Percentiles rank a stretch among this genome's conserved stretches.
Evolutionary conservation across 2,797 vertebrate species (phyloP).

Genomic region (Benthosema pterotum): DNA sequence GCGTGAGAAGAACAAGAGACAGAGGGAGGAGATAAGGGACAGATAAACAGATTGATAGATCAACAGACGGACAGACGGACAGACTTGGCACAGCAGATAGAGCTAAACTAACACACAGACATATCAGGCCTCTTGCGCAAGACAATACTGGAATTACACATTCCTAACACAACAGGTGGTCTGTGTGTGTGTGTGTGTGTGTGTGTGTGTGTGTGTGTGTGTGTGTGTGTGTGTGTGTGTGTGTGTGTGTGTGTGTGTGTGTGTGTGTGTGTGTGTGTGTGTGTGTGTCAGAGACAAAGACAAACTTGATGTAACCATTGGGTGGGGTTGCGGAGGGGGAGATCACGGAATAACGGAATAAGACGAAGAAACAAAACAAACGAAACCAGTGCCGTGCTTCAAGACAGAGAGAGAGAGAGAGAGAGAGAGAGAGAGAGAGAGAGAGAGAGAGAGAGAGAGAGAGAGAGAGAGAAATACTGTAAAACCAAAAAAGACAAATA

Average conservation of each 20-base stretch:
- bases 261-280: conserved; percentile 16
- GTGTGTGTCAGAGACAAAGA: conserved; percentile 73
- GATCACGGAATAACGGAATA: conserved; percentile 81
- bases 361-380: conserved; percentile 66
- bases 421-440: conserved; percentile 55
- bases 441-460: conserved; percentile 79
- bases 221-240: conserved; percentile 17
- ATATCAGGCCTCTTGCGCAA: conserved; percentile 92
- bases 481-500: conserved; percentile 7
- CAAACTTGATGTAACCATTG: conserved; percentile 85
- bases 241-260: conserved; percentile 15
- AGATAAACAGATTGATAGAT: no score
- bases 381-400: conserved; percentile 88
- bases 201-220: conserved; percentile 6
- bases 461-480: conserved; percentile 11
- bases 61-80: conserved; percentile 21
- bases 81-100: conserved; percentile 76
- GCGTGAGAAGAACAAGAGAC: not conserved
- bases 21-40: not conserved
- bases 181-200: conserved; percentile 36
- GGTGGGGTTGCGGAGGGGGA: not conserved
- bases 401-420: conserved; percentile 73
- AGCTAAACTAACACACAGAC: conserved; percentile 90
- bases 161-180: conserved; percentile 81
- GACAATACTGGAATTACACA: conserved; percentile 87